Percentiles rank a stretch among this genome's conserved stretches.
These are phyloP conservation scores for Chelonia mydas DNA, from an alignment of 2,797 vertebrate species.

Conservation along the genomic window DNA sequence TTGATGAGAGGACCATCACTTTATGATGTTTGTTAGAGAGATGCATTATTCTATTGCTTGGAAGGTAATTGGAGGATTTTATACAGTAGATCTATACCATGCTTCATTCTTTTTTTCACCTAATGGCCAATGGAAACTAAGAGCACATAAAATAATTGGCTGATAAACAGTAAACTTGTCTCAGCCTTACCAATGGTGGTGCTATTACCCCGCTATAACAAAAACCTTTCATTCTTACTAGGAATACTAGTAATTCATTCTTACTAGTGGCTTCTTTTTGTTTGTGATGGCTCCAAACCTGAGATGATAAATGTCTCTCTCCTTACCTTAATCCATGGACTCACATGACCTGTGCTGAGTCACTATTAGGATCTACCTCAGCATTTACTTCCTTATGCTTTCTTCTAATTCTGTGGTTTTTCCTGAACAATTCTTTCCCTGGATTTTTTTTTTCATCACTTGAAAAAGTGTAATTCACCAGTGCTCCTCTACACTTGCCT, in stretches of 20 bases:
- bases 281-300: not conserved
- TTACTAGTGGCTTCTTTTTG: not conserved
- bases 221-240: not conserved
- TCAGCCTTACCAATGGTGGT: not conserved
- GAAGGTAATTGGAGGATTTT: not conserved
- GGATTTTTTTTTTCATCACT: not conserved
- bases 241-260: not conserved
- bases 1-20: not conserved
- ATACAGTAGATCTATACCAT: not conserved
- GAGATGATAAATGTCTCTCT: not conserved
- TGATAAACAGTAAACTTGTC: not conserved
- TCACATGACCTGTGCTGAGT: not conserved
- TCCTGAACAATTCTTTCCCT: not conserved
- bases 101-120: not conserved
- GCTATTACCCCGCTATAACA: not conserved
- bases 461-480: not conserved
- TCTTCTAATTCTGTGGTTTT: not conserved
- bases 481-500: not conserved
- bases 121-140: not conserved
- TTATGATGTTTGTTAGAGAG: not conserved
- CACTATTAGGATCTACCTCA: not conserved
- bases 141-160: not conserved
- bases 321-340: not conserved
- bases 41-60: not conserved
- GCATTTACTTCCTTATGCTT: not conserved